Percentiles rank a stretch among this genome's conserved stretches.
Conservation (phyloP, 2,797 vertebrate genomes). For the Aldrovandia affinis region DNA sequence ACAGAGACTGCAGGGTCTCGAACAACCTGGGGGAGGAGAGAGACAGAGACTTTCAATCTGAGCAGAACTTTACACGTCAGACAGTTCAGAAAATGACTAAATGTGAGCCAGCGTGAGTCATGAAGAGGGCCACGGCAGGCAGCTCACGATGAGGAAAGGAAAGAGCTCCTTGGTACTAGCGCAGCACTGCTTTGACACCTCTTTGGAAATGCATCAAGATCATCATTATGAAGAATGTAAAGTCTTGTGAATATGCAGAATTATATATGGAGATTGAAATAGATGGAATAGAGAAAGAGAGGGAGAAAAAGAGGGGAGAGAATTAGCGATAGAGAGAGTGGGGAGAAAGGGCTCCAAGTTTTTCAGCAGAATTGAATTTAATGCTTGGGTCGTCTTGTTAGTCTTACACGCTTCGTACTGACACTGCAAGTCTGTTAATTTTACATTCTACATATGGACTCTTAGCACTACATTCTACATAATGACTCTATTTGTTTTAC, state of each 20-base stretch:
- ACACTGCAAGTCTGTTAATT: background rate
- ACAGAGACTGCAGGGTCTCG: constrained; percentile 94
- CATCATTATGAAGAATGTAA: background rate
- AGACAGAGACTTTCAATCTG: background rate
- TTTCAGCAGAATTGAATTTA: background rate
- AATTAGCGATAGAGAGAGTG: background rate
- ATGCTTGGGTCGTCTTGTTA: background rate
- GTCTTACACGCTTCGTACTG: background rate
- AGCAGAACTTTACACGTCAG: too few relatives aligned
- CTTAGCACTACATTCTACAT: background rate
- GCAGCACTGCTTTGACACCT: background rate
- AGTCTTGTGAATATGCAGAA: background rate
- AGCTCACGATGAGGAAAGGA: background rate
- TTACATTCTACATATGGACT: background rate
- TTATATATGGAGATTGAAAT: background rate
- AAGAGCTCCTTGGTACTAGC: background rate
- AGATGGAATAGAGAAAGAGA: background rate
- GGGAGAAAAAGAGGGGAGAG: background rate
- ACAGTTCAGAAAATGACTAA: background rate
- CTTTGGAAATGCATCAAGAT: background rate
- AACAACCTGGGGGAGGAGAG: constrained; percentile 77
- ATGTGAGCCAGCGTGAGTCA: background rate
- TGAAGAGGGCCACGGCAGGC: background rate
- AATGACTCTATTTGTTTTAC: background rate
- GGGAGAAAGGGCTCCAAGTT: background rate